Evolutionary conservation across 2,888 invertebrate species (phyloP), one percentile per base, ranked within the genome.

Genomic region (Bombylius discolor): DNA sequence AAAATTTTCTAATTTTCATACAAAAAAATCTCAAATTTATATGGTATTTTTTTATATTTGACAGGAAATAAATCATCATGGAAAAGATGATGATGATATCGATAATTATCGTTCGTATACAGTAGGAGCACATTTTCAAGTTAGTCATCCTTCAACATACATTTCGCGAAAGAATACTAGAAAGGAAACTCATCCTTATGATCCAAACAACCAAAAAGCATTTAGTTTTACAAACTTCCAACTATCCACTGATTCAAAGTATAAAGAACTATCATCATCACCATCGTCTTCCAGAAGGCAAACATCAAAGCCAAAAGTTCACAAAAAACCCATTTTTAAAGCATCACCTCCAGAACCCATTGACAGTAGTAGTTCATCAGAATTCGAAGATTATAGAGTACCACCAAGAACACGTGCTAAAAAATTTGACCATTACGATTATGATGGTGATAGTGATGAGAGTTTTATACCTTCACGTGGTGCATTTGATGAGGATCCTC

Each of bases 91-190:
- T 32, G 48, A 31, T 7, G 49, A 49, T 32, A 63, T 64, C 14
- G 65, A 66, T 56, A 71, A 70, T 45, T 70, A 69, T 44, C 65
- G 64, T 13, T 69, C 71, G 53, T 71, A 67, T 42, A 66, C 70
- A 3, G 71, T 70, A 48, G 70, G 71, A 49, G 70, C 70, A 1
- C 70, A 71, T 49, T 70, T 71, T 46, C 64, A 68, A 3, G 70
- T 70, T 0, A 70, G 67, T 42, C 70, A 70, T 63, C 70, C 71
- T 12, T 65, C 68, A 12, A 63, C 65, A 4, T 61, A 53, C 8
- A 5, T n/a, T 9, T 7, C n/a, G 42, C 11, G 12, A 12, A 13
- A 5, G 8, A 36, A 36, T 36, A 36, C 34, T 8, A 36, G 34
- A 36, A 7, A 36, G 5, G 5, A 5, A 36, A 8, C 5, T 36